These are phyloP conservation scores for Byasa hedistus DNA, from an alignment of 2,888 invertebrate species.

Conservation along the genomic window DNA sequence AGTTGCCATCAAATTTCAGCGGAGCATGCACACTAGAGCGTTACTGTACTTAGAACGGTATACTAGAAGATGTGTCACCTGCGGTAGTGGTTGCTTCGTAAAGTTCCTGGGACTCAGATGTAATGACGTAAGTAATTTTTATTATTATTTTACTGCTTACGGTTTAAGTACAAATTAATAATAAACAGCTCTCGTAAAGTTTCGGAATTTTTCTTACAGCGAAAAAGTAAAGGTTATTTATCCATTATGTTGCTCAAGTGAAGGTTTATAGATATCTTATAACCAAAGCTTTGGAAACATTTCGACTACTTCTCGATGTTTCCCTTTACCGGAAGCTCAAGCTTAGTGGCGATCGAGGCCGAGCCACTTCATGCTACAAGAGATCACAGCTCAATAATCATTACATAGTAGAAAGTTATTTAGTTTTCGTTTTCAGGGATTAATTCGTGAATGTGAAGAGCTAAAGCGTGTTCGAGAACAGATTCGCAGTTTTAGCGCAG, in stretches of 20 bases:
- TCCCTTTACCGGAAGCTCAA: too few species aligned
- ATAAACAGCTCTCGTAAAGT: too few species aligned
- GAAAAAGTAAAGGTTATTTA: too few species aligned
- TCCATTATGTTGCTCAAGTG: too few species aligned
- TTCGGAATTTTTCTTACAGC: too few species aligned
- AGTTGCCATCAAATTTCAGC: slow-evolving; percentile 44
- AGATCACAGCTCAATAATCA: background rate
- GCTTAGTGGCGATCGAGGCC: too few species aligned
- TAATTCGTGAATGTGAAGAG: slow-evolving; percentile 46
- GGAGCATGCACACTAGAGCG: slow-evolving; percentile 80
- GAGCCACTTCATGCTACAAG: too few species aligned
- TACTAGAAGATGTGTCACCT: slow-evolving; percentile 77
- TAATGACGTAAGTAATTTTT: slow-evolving; percentile 47
- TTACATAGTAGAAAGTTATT: background rate
- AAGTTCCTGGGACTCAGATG: slow-evolving; percentile 61
- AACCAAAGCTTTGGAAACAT: too few species aligned
- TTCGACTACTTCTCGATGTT: too few species aligned
- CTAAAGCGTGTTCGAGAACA: slow-evolving; percentile 48
- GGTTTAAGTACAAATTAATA: too few species aligned
- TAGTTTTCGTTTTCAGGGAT: slow-evolving; percentile 43
- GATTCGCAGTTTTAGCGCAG: slow-evolving; percentile 49
- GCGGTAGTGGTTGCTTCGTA: slow-evolving; percentile 79
- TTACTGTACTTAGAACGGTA: slow-evolving; percentile 79
- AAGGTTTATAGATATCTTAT: too few species aligned
- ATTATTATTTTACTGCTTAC: too few species aligned